Base-by-base conservation (phyloP, 2,113 vertebrate genomes). In the Lycaon pictus region DNA sequence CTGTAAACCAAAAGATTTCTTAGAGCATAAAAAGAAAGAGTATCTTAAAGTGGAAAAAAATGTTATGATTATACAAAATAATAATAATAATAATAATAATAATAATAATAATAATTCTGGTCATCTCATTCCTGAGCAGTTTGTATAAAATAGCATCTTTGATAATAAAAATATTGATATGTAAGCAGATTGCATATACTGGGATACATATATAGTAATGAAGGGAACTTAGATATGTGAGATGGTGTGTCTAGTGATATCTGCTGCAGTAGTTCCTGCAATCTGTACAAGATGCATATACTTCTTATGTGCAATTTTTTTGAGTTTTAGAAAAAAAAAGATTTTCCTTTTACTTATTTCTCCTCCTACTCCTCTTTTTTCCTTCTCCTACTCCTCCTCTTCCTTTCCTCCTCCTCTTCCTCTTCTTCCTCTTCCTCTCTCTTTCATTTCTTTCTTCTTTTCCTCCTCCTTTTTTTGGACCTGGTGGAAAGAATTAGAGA, bases 1-100 rank as follows among this genome's bases (percentile, higher is more conserved):
- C 65, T 48, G 63, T 90, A 94, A 96, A 84, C 56, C 53, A 93
- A 90, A 96, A 97, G 20, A 37, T 97, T 96, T 92, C 65, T 88
- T 90, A 96, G 88, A 81, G 53, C 13, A 53, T 91, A 62, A 96
- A 89, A 55, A 55, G 13, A 43, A 93, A 53, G 48, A 51, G 20
- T 65, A 74, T 79, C 17, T 48, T 55, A 82, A 90, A 97, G 58
- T 86, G 17, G 97, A 77, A 84, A 79, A 71, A 71, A 82, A 97
- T 65, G 43, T 63, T 48, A 65, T 71, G 43, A 51, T 98, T 71
- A 25, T 92, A 80, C 5, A 69, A 53, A 86, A 89, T 32, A 65
- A 65, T 65, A 65, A 79, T 17, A 83, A 80, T 23, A 88, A 81
- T 17, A 43, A 43, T 43, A 43, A 43, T 43, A 43, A 43, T 43